Percentiles rank a stretch among this genome's conserved stretches.
These are phyloP conservation scores for Agapostemon virescens DNA, from an alignment of 2,888 invertebrate species.

Conservation along the genomic window DNA sequence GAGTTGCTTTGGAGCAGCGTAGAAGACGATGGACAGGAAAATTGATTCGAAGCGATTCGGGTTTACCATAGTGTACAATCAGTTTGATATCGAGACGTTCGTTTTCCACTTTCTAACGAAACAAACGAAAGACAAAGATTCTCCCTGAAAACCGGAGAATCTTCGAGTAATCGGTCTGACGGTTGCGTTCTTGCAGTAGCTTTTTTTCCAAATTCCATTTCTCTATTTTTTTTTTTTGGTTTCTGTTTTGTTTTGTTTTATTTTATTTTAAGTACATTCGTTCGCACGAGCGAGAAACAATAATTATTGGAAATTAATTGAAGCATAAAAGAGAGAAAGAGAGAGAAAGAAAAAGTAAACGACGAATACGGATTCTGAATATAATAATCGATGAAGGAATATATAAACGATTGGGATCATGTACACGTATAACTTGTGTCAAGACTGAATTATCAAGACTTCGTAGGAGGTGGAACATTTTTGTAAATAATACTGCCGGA, in stretches of 20 bases:
- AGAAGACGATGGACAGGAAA: constrained; percentile 25
- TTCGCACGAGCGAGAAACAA: background rate
- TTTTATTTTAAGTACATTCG: background rate
- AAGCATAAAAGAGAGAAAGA: constrained; percentile 19
- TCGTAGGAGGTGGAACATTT: constrained; percentile 75
- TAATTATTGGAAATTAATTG: constrained; percentile 8
- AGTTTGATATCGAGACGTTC: constrained; percentile 27
- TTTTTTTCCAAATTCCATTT: constrained; percentile 24
- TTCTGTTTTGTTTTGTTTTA: too few relatives aligned
- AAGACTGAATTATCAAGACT: constrained; percentile 78
- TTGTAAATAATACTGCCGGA: constrained; percentile 77
- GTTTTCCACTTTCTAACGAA: constrained; percentile 26
- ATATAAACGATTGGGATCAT: constrained; percentile 64
- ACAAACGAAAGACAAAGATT: background rate
- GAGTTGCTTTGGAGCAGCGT: constrained; percentile 38
- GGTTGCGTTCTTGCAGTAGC: constrained; percentile 20
- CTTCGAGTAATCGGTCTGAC: background rate
- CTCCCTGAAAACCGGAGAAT: background rate
- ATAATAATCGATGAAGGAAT: constrained; percentile 52
- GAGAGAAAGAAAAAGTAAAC: constrained; percentile 3
- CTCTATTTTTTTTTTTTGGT: too few relatives aligned
- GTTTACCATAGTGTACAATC: constrained; percentile 26
- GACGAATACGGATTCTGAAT: constrained; percentile 45
- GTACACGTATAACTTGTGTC: constrained; percentile 74
- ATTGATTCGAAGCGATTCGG: constrained; percentile 8